Conservation (phyloP, 2,113 vertebrate species). For the Uropsilus gracilis region DNA sequence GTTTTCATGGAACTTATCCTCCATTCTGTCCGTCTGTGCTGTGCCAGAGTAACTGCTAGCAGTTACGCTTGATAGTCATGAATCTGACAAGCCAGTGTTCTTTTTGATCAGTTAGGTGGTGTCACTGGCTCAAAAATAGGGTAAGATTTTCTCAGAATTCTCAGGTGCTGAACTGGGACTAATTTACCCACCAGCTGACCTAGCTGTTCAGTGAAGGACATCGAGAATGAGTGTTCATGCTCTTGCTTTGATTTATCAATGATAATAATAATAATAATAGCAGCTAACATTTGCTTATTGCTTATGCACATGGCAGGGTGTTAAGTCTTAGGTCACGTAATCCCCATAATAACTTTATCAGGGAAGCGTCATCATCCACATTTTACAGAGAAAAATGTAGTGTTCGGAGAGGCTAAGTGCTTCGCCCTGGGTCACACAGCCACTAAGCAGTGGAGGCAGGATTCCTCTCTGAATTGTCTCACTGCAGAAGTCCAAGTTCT, state of each 20-base stretch:
- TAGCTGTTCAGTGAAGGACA: constrained; percentile 9
- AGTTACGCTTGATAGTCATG: not conserved
- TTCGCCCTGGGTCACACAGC: not conserved
- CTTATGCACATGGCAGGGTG: not conserved
- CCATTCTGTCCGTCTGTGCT: not conserved
- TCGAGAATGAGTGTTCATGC: constrained; percentile 34
- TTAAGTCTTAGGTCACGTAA: not conserved
- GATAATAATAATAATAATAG: not conserved
- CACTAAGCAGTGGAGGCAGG: not conserved
- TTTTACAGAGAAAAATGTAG: constrained; percentile 2
- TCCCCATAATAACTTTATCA: constrained; percentile 40
- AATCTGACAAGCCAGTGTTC: constrained; percentile 19
- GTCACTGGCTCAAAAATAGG: not conserved
- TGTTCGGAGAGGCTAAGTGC: not conserved
- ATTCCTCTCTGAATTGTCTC: not conserved
- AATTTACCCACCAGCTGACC: constrained; percentile 37
- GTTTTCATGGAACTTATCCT: not conserved
- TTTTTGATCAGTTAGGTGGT: constrained; percentile 15
- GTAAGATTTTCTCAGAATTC: not conserved
- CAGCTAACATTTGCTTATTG: too few species aligned
- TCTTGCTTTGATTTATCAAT: not conserved
- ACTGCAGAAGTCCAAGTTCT: not conserved
- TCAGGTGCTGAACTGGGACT: not conserved
- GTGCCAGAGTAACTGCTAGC: not conserved
- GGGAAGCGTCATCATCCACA: not conserved